Conservation (phyloP, 92 coral and sea anemone species). For the Phenganax marumi region DNA sequence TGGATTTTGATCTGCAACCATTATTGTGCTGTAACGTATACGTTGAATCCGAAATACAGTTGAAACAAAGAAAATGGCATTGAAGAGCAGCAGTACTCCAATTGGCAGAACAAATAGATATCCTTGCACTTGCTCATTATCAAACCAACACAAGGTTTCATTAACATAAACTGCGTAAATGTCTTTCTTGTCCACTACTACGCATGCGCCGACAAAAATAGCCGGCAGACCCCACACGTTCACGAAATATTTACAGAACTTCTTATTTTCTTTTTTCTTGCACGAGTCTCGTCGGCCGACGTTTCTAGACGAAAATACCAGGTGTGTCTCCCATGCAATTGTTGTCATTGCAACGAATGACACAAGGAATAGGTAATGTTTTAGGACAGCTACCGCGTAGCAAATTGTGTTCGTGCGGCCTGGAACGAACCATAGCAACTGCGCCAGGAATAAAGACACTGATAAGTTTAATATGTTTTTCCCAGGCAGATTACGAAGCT, state of each 20-base stretch:
- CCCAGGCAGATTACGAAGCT: conserved; percentile 24
- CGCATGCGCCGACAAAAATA: neutral
- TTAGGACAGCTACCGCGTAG: neutral
- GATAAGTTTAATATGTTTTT: conserved; percentile 24
- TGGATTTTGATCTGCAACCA: neutral
- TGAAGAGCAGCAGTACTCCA: conserved; percentile 1
- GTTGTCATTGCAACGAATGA: conserved; percentile 30
- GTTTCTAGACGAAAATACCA: neutral
- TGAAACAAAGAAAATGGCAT: neutral
- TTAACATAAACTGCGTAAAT: conserved; percentile 1
- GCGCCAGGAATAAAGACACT: conserved; percentile 5
- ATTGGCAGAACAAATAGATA: conserved; percentile 20
- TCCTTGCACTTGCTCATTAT: neutral
- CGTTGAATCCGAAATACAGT: conserved; percentile 17
- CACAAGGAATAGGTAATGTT: conserved; percentile 18
- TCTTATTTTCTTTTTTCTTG: neutral
- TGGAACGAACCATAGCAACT: neutral
- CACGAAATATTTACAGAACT: conserved; percentile 8
- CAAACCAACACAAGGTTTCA: conserved; percentile 10
- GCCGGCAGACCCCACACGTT: conserved; percentile 31
- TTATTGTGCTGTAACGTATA: neutral
- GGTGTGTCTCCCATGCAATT: neutral
- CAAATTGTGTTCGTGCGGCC: neutral
- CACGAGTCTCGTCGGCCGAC: neutral
- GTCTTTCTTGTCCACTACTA: neutral